phyloP scores from a whole-genome alignment of 2,797 vertebrate genomes.

The Enteromius treurensis region DNA sequence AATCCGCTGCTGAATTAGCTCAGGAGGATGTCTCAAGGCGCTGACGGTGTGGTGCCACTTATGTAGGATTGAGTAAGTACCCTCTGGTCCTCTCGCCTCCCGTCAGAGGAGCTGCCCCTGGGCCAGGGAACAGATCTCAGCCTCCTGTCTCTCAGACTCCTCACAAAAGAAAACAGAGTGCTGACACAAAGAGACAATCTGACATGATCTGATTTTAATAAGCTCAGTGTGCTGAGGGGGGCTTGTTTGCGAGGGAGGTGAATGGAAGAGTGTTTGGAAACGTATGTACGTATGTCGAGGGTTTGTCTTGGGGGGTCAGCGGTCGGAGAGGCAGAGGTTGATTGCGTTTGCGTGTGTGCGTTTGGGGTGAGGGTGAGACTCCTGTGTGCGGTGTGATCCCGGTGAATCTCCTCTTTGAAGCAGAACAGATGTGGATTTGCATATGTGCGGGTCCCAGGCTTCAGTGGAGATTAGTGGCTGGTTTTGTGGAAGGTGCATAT shows the following conservation, averaged over 20 bases:
- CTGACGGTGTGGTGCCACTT: slow-evolving; percentile 60
- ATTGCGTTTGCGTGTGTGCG: slow-evolving; percentile 63
- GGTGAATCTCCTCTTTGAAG: slow-evolving; percentile 95
- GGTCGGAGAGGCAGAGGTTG: background rate
- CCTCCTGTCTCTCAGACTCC: slow-evolving; percentile 81
- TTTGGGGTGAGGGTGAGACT: slow-evolving; percentile 59
- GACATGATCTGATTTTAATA: slow-evolving; percentile 84
- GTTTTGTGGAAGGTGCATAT: slow-evolving; percentile 93
- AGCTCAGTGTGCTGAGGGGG: slow-evolving; percentile 79
- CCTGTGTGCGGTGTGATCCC: slow-evolving; percentile 85
- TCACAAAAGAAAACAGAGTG: slow-evolving; percentile 84
- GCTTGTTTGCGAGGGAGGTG: slow-evolving; percentile 59
- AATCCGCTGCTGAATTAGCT: slow-evolving; percentile 62
- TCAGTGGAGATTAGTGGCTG: slow-evolving; percentile 95
- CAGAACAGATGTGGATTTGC: slow-evolving; percentile 99
- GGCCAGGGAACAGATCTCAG: slow-evolving; percentile 78
- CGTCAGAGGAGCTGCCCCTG: slow-evolving; percentile 74
- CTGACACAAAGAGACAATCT: slow-evolving; percentile 88
- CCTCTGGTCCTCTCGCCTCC: slow-evolving; percentile 51
- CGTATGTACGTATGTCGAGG: slow-evolving; percentile 6
- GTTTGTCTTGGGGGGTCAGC: slow-evolving; percentile 51
- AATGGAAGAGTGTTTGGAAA: slow-evolving; percentile 61
- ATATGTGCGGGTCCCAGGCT: slow-evolving; percentile 97
- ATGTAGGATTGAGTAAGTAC: slow-evolving; percentile 53
- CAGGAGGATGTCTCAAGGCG: slow-evolving; percentile 61